Evolutionary conservation across 2,113 vertebrate species (phyloP), one percentile per base, ranked within the genome.

Genomic region (Pundamilia nyererei): DNA sequence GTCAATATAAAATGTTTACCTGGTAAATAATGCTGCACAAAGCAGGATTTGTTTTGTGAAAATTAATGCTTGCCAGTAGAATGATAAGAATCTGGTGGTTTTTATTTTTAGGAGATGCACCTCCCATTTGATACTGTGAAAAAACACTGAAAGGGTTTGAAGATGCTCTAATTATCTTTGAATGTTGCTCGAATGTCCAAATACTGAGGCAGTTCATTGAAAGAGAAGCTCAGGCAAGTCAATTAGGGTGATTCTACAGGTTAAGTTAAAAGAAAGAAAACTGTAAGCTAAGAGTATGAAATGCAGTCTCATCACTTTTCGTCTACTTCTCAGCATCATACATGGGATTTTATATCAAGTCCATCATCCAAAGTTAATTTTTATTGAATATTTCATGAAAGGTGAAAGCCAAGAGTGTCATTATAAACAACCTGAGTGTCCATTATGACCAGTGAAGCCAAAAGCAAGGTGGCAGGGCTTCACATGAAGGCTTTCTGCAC

Each of bases 401-500:
- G 45, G n/a, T 49, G 49, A 85, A 86, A 83, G 62, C 51, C 42
- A 15, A 24, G 79, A 80, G 68, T 38, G 35, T 75, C 79, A 54
- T 65, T 58, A 86, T 80, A 89, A 91, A 92, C 87, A 87, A 90
- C 90, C 93, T 93, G 90, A 91, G 85, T 84, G 81, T 91, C 87
- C 84, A 60, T 79, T 65, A 21, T 82, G 55, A 86, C 75, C 47
- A 26, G 38, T 65, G 19, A 15, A 85, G 85, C 82, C 56, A 40
- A 60, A 77, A 89, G 86, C 87, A 31, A 83, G 85, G 83, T 79
- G 82, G 84, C 82, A 92, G 86, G 45, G 26, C 72, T 77, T 77
- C 72, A 54, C 75, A 68, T 54, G 84, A 82, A 26, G 42, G 54
- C 84, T 82, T 87, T 84, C 85, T 68, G 84, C 85, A 83, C 83